A percentile compares a stretch with the other conserved stretches of the same genome.
Conservation (phyloP, 1,140 invertebrate species). For the Periplaneta americana region DNA sequence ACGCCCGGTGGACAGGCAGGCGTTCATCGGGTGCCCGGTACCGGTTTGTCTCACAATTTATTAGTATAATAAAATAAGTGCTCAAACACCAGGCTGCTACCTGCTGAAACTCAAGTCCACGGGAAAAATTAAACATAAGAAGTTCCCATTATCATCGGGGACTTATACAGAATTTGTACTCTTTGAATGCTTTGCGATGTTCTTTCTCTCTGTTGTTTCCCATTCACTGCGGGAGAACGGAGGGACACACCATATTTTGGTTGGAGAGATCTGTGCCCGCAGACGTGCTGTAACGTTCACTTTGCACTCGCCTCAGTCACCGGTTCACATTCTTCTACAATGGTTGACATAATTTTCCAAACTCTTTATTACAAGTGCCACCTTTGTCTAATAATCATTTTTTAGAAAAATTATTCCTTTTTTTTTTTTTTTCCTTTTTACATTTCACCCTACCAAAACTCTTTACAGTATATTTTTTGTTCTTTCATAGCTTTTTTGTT, state of each 20-base stretch:
- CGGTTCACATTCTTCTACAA: conserved; percentile 6
- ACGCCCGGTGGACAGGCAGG: conserved; percentile 2
- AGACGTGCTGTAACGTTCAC: not conserved
- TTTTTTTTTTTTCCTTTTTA: not conserved
- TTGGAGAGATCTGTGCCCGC: conserved; percentile 14
- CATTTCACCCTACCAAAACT: not conserved
- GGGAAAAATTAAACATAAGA: conserved; percentile 16
- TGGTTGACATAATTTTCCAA: not conserved
- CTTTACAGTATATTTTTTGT: conserved; percentile 1
- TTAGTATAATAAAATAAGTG: not conserved
- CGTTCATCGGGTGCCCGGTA: not conserved
- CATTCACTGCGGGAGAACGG: conserved; percentile 3
- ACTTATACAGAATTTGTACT: conserved; percentile 51
- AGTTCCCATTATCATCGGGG: conserved; percentile 10
- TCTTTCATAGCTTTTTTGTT: not conserved
- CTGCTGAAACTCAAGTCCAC: conserved; percentile 16
- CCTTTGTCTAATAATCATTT: conserved; percentile 6
- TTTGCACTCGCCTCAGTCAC: not conserved
- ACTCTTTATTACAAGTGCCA: conserved; percentile 12
- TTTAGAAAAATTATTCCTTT: not conserved
- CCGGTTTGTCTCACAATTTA: not conserved
- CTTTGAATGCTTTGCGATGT: conserved; percentile 33
- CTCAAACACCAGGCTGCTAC: conserved; percentile 1
- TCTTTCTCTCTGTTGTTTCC: conserved; percentile 12
- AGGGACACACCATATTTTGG: conserved; percentile 11